Conservation (phyloP, 2,888 invertebrate genomes). For the Ophion costatus region DNA sequence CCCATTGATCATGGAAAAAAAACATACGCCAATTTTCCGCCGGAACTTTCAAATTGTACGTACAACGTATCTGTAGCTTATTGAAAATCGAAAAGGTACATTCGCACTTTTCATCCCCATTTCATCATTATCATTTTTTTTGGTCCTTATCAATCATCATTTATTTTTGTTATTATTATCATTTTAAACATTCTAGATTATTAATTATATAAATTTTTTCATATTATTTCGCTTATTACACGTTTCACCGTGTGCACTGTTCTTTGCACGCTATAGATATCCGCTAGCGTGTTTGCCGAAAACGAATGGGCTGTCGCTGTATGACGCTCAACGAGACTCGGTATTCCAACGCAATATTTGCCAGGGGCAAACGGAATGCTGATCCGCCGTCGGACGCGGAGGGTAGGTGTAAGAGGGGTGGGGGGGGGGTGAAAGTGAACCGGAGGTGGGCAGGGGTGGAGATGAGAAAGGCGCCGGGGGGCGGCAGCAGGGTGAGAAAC, state of each 20-base stretch:
- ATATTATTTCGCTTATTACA: slow-evolving; percentile 9
- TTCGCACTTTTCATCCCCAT: too few species aligned
- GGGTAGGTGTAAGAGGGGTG: not conserved
- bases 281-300: slow-evolving; percentile 4
- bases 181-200: too few species aligned
- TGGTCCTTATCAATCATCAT: too few species aligned
- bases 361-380: slow-evolving; percentile 28
- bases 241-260: not conserved
- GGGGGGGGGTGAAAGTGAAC: not conserved
- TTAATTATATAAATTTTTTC: not conserved
- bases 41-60: too few species aligned
- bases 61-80: too few species aligned
- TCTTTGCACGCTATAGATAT: not conserved
- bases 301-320: slow-evolving; percentile 37
- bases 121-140: too few species aligned
- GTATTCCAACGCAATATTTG: slow-evolving; percentile 47
- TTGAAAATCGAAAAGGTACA: too few species aligned
- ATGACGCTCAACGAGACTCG: slow-evolving; percentile 19
- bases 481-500: not conserved
- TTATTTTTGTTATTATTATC: too few species aligned
- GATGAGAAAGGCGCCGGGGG: not conserved
- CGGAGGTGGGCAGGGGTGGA: not conserved
- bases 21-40: too few species aligned
- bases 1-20: too few species aligned
- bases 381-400: slow-evolving; percentile 4